phyloP scores from a whole-genome alignment of 2,113 vertebrate species.

The cattle (Bos taurus) region ARS-UCD2.0 NC_037344.1:19548501-19549000 shows the following conservation, averaged over 20 bases:
- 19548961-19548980: background rate
- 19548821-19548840: background rate
- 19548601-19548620: background rate
- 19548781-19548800: background rate
- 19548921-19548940: background rate
- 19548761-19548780: background rate
- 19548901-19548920: background rate
- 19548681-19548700: background rate
- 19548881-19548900: background rate
- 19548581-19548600: background rate
- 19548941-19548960: background rate
- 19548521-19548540: background rate
- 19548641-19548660: background rate
- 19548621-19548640: background rate
- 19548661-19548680: background rate
- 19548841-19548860: background rate
- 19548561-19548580: background rate
- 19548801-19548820: background rate
- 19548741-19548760: background rate
- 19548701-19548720: background rate
- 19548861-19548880: background rate
- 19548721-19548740: background rate
- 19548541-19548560: no score
- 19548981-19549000: background rate
- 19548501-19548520: background rate